A percentile compares a stretch with the other conserved stretches of the same genome.
phyloP scores from a whole-genome alignment of 2,113 vertebrate genomes.

The Stigmatopora nigra region DNA sequence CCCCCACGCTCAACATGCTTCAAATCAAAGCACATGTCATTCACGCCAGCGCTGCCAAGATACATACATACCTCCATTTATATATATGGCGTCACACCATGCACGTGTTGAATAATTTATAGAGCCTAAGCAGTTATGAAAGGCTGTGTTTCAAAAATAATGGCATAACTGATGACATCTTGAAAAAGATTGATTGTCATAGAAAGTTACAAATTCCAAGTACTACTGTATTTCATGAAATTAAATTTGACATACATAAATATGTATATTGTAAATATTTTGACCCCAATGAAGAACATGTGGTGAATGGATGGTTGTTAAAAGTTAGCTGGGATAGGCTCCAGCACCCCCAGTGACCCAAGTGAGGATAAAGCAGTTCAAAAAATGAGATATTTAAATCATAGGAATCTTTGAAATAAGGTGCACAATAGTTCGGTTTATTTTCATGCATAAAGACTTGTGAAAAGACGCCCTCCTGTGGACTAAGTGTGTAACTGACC shows the following conservation, averaged over 20 bases:
- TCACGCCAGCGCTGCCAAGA: conserved; percentile 1
- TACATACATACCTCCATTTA: neutral
- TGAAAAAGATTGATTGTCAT: neutral
- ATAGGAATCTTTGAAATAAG: neutral
- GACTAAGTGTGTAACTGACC: neutral
- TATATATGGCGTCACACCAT: neutral
- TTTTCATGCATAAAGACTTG: neutral
- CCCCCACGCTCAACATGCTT: conserved; percentile 15
- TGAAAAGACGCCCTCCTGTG: conserved; percentile 1
- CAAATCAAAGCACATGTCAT: conserved; percentile 14
- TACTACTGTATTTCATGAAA: too few relatives aligned
- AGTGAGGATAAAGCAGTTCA: too few relatives aligned
- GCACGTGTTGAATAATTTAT: neutral
- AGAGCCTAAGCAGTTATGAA: neutral
- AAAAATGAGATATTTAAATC: neutral
- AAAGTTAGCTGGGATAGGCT: too few relatives aligned
- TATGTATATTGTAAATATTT: too few relatives aligned
- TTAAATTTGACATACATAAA: too few relatives aligned
- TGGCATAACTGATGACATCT: neutral
- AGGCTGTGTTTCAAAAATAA: neutral
- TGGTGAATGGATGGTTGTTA: too few relatives aligned
- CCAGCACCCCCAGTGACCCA: too few relatives aligned
- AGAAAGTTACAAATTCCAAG: too few relatives aligned
- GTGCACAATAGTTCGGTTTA: neutral
- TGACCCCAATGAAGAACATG: too few relatives aligned